A percentile compares a stretch with the other conserved stretches of the same genome.
These are phyloP conservation scores for Dysidea cf. avara DNA, from an alignment of 37 sponge, comb jelly and placozoan genomes.

Conservation along the genomic window DNA sequence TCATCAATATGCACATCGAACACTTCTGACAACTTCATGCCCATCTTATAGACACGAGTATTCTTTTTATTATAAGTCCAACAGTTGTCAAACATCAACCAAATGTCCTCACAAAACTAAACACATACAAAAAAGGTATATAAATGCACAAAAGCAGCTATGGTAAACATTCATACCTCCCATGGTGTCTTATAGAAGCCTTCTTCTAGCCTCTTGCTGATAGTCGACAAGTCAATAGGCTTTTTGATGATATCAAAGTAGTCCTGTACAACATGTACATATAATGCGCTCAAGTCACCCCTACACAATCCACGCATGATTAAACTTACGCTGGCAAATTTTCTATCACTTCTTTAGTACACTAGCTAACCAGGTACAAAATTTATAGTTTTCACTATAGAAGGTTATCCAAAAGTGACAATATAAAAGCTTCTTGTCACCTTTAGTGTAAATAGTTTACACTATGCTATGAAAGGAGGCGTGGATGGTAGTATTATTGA, in stretches of 20 bases:
- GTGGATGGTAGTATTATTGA: no score
- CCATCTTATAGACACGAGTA: constrained; percentile 84
- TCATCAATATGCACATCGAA: constrained; percentile 73
- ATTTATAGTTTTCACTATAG: no score
- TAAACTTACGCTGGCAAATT: no score
- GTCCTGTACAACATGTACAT: no score
- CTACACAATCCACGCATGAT: no score
- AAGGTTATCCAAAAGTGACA: no score
- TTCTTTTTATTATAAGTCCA: constrained; percentile 93
- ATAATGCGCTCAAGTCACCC: no score
- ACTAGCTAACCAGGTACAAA: no score
- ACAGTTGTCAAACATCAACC: constrained; percentile 98
- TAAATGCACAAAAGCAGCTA: neutral
- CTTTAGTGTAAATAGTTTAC: no score
- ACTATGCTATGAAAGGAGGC: no score
- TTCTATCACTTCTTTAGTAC: no score
- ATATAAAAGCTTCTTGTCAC: no score
- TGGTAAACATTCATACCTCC: constrained; percentile 58
- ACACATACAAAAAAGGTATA: neutral
- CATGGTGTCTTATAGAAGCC: constrained; percentile 84
- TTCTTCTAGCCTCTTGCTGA: constrained; percentile 47
- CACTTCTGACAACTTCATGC: constrained; percentile 85
- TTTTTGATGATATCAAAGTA: constrained; percentile 92
- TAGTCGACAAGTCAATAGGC: constrained; percentile 92
- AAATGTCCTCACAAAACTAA: constrained; percentile 90